phyloP scores from a whole-genome alignment of 2,113 vertebrate genomes.

The Artemisiospiza belli region DNA sequence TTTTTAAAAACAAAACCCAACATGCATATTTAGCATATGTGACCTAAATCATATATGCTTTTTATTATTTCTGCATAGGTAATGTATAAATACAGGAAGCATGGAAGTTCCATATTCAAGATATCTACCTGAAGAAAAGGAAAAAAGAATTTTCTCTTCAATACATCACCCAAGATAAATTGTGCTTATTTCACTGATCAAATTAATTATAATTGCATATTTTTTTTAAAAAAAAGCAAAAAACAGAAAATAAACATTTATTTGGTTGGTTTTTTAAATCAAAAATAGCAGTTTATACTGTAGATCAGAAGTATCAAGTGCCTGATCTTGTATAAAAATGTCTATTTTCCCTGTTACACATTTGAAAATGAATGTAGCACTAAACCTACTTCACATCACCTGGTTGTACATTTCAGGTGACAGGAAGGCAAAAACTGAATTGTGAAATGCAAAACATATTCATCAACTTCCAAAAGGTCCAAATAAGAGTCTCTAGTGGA shows the following conservation, averaged over 20 bases:
- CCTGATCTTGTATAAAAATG: background rate
- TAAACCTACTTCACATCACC: background rate
- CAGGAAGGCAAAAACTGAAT: background rate
- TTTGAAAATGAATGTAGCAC: background rate
- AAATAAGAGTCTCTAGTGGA: background rate
- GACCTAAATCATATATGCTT: background rate
- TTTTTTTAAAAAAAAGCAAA: background rate
- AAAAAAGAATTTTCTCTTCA: background rate
- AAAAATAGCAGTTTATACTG: background rate
- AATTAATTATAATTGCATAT: background rate
- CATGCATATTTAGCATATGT: background rate
- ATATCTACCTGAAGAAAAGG: background rate
- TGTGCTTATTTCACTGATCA: background rate
- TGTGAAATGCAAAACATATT: background rate
- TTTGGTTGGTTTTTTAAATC: background rate
- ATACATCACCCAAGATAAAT: background rate
- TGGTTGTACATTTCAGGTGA: background rate
- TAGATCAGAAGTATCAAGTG: background rate
- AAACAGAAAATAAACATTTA: background rate
- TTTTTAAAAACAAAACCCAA: background rate
- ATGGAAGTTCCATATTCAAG: background rate
- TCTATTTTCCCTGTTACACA: accelerated
- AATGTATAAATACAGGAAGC: background rate
- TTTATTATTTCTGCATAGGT: background rate
- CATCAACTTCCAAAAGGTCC: background rate